phyloP scores from a whole-genome alignment of 2,113 vertebrate species.

The Oplegnathus fasciatus region DNA sequence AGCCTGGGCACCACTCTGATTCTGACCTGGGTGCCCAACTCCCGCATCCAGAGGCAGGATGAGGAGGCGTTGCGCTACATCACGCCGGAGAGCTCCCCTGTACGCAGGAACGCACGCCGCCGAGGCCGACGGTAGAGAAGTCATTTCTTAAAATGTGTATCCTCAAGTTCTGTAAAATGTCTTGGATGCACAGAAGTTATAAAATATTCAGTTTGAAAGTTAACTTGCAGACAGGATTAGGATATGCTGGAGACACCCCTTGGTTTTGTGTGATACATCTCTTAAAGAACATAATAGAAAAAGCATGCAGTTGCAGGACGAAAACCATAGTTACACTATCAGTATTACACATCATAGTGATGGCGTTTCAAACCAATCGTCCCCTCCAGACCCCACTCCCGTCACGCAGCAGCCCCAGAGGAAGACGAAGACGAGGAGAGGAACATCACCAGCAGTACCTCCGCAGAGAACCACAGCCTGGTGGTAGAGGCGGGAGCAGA shows the following conservation, averaged over 20 bases:
- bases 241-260: no score
- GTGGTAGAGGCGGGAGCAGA: conserved; percentile 64
- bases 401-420: conserved; percentile 76
- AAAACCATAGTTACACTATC: background rate
- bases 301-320: background rate
- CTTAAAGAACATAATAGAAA: background rate
- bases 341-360: background rate
- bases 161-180: background rate
- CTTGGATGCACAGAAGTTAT: background rate
- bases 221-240: no score
- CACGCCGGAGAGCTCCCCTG: conserved; percentile 95
- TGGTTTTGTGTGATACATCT: background rate
- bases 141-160: background rate
- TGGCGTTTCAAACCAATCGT: background rate
- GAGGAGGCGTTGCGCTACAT: conserved; percentile 96
- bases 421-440: conserved; percentile 84
- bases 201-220: no score
- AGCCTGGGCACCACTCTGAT: conserved; percentile 93
- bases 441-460: conserved; percentile 73
- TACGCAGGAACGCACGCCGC: conserved; percentile 88
- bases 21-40: conserved; percentile 97
- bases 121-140: conserved; percentile 75
- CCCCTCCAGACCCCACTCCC: conserved; percentile 61
- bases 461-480: conserved; percentile 79
- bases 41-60: conserved; percentile 95